Conservation (phyloP, 2,888 invertebrate species). For the Pseudanteris insignis region DNA sequence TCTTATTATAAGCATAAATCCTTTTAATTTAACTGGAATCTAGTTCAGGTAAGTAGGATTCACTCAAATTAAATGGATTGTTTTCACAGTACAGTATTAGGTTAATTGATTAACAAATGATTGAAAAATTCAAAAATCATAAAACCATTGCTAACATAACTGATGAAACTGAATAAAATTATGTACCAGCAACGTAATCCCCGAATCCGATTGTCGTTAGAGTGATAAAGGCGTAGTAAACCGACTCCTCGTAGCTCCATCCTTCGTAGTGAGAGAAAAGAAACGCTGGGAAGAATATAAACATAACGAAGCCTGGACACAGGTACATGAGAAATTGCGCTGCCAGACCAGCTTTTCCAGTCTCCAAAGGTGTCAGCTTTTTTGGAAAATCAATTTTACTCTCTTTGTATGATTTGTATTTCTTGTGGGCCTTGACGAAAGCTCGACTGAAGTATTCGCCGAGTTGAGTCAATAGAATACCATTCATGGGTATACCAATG, state of each 20-base stretch:
- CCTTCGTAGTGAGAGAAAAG: slow-evolving; percentile 85
- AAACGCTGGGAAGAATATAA: slow-evolving; percentile 86
- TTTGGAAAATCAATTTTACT: slow-evolving; percentile 67
- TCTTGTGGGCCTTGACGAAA: slow-evolving; percentile 79
- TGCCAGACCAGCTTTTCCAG: slow-evolving; percentile 75
- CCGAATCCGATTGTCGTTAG: slow-evolving; percentile 92
- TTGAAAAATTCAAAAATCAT: not conserved
- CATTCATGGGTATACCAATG: slow-evolving; percentile 86
- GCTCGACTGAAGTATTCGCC: slow-evolving; percentile 82
- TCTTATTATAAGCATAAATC: no score
- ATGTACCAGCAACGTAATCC: slow-evolving; percentile 86
- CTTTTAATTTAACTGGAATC: no score
- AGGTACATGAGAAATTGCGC: slow-evolving; percentile 84
- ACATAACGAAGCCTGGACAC: slow-evolving; percentile 88
- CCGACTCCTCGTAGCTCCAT: slow-evolving; percentile 84
- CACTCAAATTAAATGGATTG: no score
- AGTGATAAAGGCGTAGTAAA: slow-evolving; percentile 89
- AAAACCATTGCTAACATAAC: not conserved
- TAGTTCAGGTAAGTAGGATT: no score
- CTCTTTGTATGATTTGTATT: slow-evolving; percentile 79
- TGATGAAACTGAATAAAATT: not conserved
- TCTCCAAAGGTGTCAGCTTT: slow-evolving; percentile 57
- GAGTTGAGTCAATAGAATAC: slow-evolving; percentile 71
- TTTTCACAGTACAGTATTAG: no score
- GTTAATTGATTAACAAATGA: no score